Evolutionary conservation across 2,113 vertebrate genomes (phyloP).

Genomic region (Eclectus roratus): DNA sequence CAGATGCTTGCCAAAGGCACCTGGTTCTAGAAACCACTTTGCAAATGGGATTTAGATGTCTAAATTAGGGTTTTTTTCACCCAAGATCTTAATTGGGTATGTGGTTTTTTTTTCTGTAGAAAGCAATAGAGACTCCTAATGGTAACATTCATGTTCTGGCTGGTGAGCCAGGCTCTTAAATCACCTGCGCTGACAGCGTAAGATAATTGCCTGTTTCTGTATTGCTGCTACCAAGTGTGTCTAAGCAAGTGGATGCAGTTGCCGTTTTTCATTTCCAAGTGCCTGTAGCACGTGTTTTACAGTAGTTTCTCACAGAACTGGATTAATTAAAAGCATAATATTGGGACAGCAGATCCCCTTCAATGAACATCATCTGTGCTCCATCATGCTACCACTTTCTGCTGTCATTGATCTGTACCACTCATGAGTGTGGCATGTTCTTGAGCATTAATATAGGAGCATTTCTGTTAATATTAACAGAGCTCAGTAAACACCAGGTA

Average conservation of each 20-base stretch:
- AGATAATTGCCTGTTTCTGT: neutral
- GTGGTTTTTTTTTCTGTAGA: neutral
- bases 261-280: neutral
- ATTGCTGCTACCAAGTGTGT: neutral
- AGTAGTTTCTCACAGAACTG: neutral
- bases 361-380: neutral
- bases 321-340: neutral
- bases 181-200: neutral
- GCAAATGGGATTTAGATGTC: neutral
- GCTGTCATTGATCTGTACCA: neutral
- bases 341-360: neutral
- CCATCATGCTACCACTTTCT: rapidly evolving
- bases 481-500: neutral
- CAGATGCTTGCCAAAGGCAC: neutral
- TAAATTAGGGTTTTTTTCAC: neutral
- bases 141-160: rapidly evolving
- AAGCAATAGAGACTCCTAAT: neutral
- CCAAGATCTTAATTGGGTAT: neutral
- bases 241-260: neutral
- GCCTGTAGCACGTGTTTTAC: neutral
- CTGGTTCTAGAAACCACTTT: neutral
- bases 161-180: neutral
- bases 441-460: neutral
- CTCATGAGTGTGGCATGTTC: rapidly evolving
- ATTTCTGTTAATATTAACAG: neutral